These are phyloP conservation scores for Nysson spinosus DNA, from an alignment of 2,888 invertebrate genomes.

Conservation along the genomic window DNA sequence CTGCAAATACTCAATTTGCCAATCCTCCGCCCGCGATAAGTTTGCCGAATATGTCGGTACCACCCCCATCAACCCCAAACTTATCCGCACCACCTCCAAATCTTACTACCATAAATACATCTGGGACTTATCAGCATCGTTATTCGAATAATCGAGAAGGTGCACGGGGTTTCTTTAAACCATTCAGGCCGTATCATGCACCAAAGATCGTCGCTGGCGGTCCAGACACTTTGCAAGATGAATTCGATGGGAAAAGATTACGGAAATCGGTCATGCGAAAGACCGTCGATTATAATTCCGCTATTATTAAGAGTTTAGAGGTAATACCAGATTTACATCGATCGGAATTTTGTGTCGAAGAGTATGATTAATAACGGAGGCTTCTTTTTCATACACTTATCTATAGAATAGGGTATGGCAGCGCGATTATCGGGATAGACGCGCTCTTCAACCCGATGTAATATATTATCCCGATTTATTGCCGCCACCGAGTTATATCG, in stretches of 20 bases:
- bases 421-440: slow-evolving; percentile 92
- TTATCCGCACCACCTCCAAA: slow-evolving; percentile 76
- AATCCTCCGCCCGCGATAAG: slow-evolving; percentile 71
- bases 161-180: slow-evolving; percentile 77
- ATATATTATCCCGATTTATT: slow-evolving; percentile 95
- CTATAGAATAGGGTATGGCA: slow-evolving; percentile 95
- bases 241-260: slow-evolving; percentile 97
- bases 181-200: slow-evolving; percentile 78
- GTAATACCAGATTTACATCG: too few species aligned
- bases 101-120: slow-evolving; percentile 73
- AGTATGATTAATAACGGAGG: too few species aligned
- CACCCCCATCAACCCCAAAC: slow-evolving; percentile 72
- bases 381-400: too few species aligned
- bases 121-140: slow-evolving; percentile 70
- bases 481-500: slow-evolving; percentile 95
- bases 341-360: too few species aligned
- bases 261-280: slow-evolving; percentile 98
- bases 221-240: slow-evolving; percentile 81
- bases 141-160: slow-evolving; percentile 72
- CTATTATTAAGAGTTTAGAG: slow-evolving; percentile 94
- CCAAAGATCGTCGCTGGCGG: slow-evolving; percentile 74
- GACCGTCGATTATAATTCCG: slow-evolving; percentile 98
- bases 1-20: slow-evolving; percentile 70
- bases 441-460: slow-evolving; percentile 95
- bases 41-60: slow-evolving; percentile 78